Conservation (phyloP, 2,888 invertebrate genomes). For the Limulus polyphemus region DNA sequence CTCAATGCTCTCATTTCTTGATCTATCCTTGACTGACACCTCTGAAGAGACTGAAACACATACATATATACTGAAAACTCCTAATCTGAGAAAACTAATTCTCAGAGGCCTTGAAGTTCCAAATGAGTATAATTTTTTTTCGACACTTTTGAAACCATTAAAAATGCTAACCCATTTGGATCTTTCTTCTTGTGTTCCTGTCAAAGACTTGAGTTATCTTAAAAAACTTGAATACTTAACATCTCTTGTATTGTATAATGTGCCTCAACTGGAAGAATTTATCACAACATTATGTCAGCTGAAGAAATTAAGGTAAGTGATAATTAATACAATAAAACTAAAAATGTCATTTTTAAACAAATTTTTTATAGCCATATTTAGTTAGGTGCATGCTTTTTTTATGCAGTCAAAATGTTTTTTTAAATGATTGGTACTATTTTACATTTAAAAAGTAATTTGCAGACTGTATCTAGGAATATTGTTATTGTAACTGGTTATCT, state of each 20-base stretch:
- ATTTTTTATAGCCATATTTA: too few relatives aligned
- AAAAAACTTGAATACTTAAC: slow-evolving; percentile 52
- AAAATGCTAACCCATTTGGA: slow-evolving; percentile 54
- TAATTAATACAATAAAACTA: background rate
- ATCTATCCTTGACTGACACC: too few relatives aligned
- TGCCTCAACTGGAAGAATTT: slow-evolving; percentile 49
- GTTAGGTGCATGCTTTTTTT: too few relatives aligned
- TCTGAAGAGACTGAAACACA: slow-evolving; percentile 15
- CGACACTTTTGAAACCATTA: slow-evolving; percentile 47
- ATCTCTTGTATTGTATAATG: slow-evolving; percentile 67
- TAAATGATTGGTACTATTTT: too few relatives aligned
- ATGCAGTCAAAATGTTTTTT: too few relatives aligned
- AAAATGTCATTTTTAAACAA: too few relatives aligned
- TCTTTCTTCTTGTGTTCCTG: slow-evolving; percentile 51
- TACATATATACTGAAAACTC: slow-evolving; percentile 46
- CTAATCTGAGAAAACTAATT: slow-evolving; percentile 47
- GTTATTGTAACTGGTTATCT: too few relatives aligned
- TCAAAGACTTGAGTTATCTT: slow-evolving; percentile 54
- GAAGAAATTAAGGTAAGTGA: slow-evolving; percentile 41
- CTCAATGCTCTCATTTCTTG: too few relatives aligned
- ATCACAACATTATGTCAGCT: slow-evolving; percentile 40
- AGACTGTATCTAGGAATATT: too few relatives aligned
- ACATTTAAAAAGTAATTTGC: too few relatives aligned
- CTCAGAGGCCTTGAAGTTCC: slow-evolving; percentile 40
- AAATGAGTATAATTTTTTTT: slow-evolving; percentile 31